Evolutionary conservation across 2,113 vertebrate species (phyloP).

Genomic region (Carassius auratus): DNA sequence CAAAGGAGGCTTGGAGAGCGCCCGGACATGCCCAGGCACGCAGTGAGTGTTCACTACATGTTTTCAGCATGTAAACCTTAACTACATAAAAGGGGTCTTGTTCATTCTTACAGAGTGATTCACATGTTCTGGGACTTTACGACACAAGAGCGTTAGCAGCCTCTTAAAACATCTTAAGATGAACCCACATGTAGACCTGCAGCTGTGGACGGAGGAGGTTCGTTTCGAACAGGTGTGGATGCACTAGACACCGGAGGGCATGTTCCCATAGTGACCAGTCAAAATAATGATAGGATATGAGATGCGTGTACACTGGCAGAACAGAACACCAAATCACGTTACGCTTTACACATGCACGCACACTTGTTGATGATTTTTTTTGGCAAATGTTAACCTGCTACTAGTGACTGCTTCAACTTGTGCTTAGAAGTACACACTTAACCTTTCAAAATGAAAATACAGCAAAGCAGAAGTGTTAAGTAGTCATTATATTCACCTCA

Average conservation of each 20-base stretch:
- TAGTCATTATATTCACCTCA: not conserved
- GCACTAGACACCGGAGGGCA: constrained; percentile 68
- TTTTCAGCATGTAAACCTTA: constrained; percentile 39
- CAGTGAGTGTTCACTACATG: constrained; percentile 22
- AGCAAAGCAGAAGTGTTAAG: not conserved
- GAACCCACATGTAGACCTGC: constrained; percentile 11
- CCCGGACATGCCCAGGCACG: constrained; percentile 50
- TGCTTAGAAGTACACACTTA: not conserved
- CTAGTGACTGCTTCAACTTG: not conserved
- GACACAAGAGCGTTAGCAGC: constrained; percentile 59
- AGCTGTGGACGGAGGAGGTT: not conserved
- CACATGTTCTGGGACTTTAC: constrained; percentile 66
- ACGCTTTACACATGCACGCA: constrained; percentile 52
- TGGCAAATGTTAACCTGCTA: not conserved
- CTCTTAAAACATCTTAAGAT: constrained; percentile 53
- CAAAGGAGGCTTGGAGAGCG: not conserved
- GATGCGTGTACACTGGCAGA: constrained; percentile 54
- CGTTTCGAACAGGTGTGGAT: constrained; percentile 72
- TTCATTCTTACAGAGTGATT: constrained; percentile 68
- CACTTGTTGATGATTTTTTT: constrained; percentile 1
- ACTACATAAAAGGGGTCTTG: constrained; percentile 62
- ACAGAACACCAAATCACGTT: constrained; percentile 46
- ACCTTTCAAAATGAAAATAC: not conserved
- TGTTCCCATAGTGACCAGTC: constrained; percentile 64
- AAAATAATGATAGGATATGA: constrained; percentile 54